phyloP scores from a whole-genome alignment of 1,140 invertebrate species.

The Hylaeus volcanicus region DNA sequence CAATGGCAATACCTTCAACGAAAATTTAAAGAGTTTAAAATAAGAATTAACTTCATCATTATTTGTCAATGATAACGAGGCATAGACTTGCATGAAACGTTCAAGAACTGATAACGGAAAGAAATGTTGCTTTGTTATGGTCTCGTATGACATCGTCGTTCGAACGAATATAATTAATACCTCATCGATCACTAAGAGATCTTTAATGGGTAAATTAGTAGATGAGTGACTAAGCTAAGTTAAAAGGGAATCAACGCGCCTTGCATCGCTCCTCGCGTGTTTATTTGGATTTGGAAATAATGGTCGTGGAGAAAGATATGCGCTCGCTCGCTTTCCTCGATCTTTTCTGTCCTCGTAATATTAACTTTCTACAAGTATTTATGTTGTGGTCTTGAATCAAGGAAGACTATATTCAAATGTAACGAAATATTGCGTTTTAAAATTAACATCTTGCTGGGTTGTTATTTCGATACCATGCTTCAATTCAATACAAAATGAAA shows the following conservation, averaged over 20 bases:
- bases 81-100: constrained; percentile 3
- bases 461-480: too few relatives aligned
- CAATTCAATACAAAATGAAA: too few relatives aligned
- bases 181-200: constrained; percentile 35
- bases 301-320: constrained; percentile 66
- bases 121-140: constrained; percentile 12
- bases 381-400: background rate
- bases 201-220: constrained; percentile 64
- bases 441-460: background rate
- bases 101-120: constrained; percentile 30
- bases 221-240: constrained; percentile 72
- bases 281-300: constrained; percentile 76
- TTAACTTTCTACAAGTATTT: background rate
- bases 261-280: constrained; percentile 65
- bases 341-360: background rate
- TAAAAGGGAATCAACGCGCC: constrained; percentile 67
- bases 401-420: background rate
- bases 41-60: constrained; percentile 3
- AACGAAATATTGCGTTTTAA: background rate
- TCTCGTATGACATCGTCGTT: constrained; percentile 23
- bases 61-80: constrained; percentile 19
- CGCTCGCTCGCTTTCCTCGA: constrained; percentile 21
- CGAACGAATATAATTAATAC: background rate
- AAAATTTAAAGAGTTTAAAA: background rate
- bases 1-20: too few relatives aligned